A percentile compares a stretch with the other conserved stretches of the same genome.
Evolutionary conservation across 2,113 vertebrate genomes (phyloP).

Genomic region (Cercocebus atys): DNA sequence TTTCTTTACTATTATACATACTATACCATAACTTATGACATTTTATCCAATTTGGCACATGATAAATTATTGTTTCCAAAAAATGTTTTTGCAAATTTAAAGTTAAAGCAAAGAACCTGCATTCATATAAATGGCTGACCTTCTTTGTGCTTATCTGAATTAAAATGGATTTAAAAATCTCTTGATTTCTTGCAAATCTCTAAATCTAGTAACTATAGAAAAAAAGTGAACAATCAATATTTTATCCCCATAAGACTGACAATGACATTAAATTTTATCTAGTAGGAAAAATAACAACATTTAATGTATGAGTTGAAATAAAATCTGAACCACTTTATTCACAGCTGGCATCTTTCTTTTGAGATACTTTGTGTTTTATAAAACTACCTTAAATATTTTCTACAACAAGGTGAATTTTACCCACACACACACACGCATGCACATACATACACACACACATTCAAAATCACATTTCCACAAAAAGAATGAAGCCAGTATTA

Average conservation of each 20-base stretch:
- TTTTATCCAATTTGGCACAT: background rate
- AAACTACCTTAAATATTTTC: background rate
- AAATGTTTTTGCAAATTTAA: background rate
- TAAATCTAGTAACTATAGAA: slow-evolving; percentile 16
- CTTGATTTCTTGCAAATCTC: slow-evolving; percentile 46
- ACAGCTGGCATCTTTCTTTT: background rate
- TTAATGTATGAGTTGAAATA: background rate
- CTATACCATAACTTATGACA: background rate
- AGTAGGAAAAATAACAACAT: background rate
- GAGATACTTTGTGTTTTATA: background rate
- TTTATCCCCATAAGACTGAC: background rate
- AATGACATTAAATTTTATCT: slow-evolving; percentile 2
- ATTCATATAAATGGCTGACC: background rate
- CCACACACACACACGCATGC: background rate
- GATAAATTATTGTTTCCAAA: background rate
- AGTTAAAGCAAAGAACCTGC: background rate
- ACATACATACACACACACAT: background rate
- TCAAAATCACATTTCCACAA: background rate
- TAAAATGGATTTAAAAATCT: slow-evolving; percentile 24
- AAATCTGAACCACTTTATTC: slow-evolving; percentile 1
- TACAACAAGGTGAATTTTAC: background rate
- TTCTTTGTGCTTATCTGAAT: slow-evolving; percentile 18
- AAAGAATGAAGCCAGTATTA: slow-evolving; percentile 2
- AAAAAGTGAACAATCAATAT: slow-evolving; percentile 20
- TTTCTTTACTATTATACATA: background rate